These are phyloP conservation scores for Protosalanx chinensis DNA, from an alignment of 2,797 vertebrate species.

Conservation along the genomic window DNA sequence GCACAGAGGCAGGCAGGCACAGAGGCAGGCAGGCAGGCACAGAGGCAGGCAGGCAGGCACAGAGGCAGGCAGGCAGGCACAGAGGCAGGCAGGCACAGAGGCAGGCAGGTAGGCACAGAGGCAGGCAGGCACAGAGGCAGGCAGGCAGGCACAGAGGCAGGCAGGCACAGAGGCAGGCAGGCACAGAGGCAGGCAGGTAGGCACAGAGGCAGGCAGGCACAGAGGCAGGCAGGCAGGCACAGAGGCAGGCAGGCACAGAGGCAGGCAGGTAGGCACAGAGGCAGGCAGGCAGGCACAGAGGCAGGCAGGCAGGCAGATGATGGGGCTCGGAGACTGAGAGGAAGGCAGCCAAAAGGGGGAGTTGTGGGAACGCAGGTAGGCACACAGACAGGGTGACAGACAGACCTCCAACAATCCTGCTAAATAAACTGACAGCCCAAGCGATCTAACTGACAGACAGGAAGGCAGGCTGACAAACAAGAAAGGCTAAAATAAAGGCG, in stretches of 20 bases:
- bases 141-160: neutral
- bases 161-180: neutral
- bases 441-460: constrained; percentile 38
- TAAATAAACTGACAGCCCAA: no score
- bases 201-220: no score
- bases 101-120: neutral
- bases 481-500: neutral
- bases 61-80: constrained; percentile 22
- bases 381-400: neutral
- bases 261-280: neutral
- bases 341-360: no score
- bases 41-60: no score
- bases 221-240: no score
- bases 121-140: neutral
- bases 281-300: constrained; percentile 8
- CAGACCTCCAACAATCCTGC: neutral
- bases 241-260: neutral
- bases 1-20: neutral
- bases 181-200: neutral
- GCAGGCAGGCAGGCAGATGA: neutral
- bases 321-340: no score
- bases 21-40: neutral
- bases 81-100: no score
- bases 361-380: neutral
- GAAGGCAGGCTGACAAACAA: constrained; percentile 14